Base-by-base conservation (phyloP, 2,888 invertebrate genomes). In the Cephalotes varians region DNA sequence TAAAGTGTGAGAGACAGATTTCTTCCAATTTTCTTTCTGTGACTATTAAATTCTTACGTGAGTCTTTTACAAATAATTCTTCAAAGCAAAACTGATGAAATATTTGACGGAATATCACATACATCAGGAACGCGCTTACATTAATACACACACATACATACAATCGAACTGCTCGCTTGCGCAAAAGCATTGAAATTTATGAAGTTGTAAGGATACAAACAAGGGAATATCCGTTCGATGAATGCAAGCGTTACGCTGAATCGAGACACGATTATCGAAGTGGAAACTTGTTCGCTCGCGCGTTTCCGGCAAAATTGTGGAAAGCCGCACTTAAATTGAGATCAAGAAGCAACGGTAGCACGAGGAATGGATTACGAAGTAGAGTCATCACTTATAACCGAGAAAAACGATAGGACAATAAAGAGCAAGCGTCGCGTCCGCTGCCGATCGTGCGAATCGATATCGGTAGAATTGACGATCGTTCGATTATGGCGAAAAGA, bases 301-400 rank as follows among this genome's bases (percentile, higher is more conserved):
- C 56, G 37, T 73, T 76, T 81, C 65, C 67, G 49, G 9, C 67
- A 74, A 54, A 69, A 74, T 74, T 65, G 74, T 40, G 69, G 81
- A 18, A 64, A 81, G 54, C 47, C 51, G 37, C 62, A 47, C 62
- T 81, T 74, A 81, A 44, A 81, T 25, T 34, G 51, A 28, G 31
- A 84, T 88, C 83, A 67, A 79, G 77, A 73, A n/a, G n/a, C n/a
- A n/a, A 84, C 58, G 21, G 21, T 21, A 21, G n/a, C 56, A 56
- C n/a, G 44, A 77, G 31, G 40, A 34, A 5, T 54, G 18, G 54
- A 34, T 49, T n/a, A 21, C 15, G n/a, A 7, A 54, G 40, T 2
- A 58, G 31, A 51, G 15, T 58, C 37, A 25, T 37, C 72, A 15
- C 10, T n/a, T 49, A 60, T 28, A 72, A 72, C 49, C 60, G 34